Evolutionary conservation across 2,888 invertebrate genomes (phyloP).

Genomic region (Agonopterix alstromeriana): DNA sequence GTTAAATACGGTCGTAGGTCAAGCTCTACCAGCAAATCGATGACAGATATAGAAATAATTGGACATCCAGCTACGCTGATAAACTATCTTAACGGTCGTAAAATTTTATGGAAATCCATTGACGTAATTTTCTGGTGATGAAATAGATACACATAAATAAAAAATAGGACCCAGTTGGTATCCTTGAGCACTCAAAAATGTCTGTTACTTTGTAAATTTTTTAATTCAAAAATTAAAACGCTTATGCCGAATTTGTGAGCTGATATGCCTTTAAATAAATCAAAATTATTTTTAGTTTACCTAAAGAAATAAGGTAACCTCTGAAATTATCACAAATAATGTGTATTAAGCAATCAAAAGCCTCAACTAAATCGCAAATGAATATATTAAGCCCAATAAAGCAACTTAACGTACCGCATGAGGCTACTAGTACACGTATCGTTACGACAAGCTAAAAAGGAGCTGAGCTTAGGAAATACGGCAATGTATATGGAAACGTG

Average conservation of each 20-base stretch:
- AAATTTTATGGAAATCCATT: conserved; percentile 2
- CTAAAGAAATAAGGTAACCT: no score
- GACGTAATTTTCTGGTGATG: neutral
- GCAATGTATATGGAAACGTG: conserved; percentile 27
- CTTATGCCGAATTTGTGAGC: no score
- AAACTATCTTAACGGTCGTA: conserved; percentile 1
- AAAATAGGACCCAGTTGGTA: conserved; percentile 1
- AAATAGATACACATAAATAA: no score
- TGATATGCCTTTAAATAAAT: no score
- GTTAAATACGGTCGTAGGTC: conserved; percentile 15
- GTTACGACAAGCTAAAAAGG: conserved; percentile 16
- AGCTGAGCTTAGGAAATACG: conserved; percentile 16
- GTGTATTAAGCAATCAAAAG: no score
- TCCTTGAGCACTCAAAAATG: neutral
- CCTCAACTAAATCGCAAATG: conserved; percentile 7
- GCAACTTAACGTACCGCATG: conserved; percentile 16
- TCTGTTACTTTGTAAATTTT: no score
- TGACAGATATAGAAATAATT: conserved; percentile 21
- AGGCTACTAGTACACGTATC: conserved; percentile 5
- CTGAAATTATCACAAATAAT: no score
- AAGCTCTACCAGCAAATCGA: conserved; percentile 11
- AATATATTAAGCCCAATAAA: conserved; percentile 23
- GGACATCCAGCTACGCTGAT: conserved; percentile 8
- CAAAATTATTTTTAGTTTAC: no score
- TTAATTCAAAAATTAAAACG: no score